Percentiles rank a stretch among this genome's conserved stretches.
phyloP scores from a whole-genome alignment of 2,113 vertebrate species.

The Chrysemys picta region DNA sequence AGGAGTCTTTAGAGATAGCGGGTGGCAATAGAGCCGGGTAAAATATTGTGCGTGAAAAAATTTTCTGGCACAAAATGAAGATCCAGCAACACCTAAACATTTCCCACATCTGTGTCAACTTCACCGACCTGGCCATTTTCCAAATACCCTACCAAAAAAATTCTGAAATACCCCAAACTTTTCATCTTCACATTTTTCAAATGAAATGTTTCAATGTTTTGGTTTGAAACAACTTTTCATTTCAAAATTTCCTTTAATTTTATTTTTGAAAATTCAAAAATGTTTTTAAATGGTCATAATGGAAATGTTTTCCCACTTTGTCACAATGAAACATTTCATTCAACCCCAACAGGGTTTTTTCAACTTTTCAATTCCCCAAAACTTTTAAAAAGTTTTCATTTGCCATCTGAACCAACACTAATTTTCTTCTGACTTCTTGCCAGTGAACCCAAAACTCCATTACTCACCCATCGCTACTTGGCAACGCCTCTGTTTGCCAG shows the following conservation, averaged over 20 bases:
- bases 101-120: neutral
- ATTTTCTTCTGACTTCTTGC: neutral
- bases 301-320: too few relatives aligned
- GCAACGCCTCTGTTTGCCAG: neutral
- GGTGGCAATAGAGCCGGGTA: too few relatives aligned
- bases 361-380: too few relatives aligned
- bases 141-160: neutral
- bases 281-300: neutral
- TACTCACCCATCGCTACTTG: neutral
- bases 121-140: neutral
- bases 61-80: neutral
- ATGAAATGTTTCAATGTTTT: too few relatives aligned
- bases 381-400: neutral
- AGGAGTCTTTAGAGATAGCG: too few relatives aligned
- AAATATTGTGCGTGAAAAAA: too few relatives aligned
- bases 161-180: too few relatives aligned
- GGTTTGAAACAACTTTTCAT: neutral
- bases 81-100: neutral
- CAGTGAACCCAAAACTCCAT: neutral
- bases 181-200: too few relatives aligned
- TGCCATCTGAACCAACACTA: neutral
- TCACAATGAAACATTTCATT: too few relatives aligned
- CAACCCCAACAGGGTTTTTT: too few relatives aligned
- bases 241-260: neutral
- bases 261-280: neutral